Conservation (phyloP, 2,797 vertebrate genomes). For the Enteromius thamalakanensis region DNA sequence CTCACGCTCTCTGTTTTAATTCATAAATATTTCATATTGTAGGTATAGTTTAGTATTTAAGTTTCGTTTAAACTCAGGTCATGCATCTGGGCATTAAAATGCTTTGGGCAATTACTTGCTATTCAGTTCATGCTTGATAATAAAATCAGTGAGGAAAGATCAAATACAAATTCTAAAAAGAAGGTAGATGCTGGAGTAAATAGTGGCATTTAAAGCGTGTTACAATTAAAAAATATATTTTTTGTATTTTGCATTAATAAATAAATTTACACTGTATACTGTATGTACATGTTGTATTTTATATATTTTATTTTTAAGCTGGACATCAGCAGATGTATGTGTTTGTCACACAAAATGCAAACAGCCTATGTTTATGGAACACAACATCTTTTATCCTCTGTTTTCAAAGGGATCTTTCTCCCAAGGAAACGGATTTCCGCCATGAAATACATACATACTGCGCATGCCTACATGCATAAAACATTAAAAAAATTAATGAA, state of each 20-base stretch:
- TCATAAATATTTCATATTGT: background rate
- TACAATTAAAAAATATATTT: background rate
- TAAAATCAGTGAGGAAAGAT: background rate
- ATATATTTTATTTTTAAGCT: background rate
- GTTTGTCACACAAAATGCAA: background rate
- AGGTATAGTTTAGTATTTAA: background rate
- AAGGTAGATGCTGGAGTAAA: background rate
- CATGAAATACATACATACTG: background rate
- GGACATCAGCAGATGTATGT: background rate
- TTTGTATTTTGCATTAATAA: background rate
- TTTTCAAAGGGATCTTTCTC: background rate
- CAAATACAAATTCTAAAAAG: constrained; percentile 4
- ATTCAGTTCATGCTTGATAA: constrained; percentile 8
- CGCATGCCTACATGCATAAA: background rate
- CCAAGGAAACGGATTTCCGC: background rate
- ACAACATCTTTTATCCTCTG: background rate
- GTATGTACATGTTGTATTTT: background rate
- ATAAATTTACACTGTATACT: background rate
- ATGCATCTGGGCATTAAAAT: background rate
- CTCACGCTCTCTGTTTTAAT: background rate
- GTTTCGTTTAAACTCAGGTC: background rate
- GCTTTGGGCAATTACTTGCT: constrained; percentile 1
- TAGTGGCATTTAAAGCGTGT: background rate
- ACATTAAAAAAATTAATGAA: background rate
- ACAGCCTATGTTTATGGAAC: background rate